Evolutionary conservation across 2,888 invertebrate species (phyloP).

Genomic region (Parthenolecanium corni): DNA sequence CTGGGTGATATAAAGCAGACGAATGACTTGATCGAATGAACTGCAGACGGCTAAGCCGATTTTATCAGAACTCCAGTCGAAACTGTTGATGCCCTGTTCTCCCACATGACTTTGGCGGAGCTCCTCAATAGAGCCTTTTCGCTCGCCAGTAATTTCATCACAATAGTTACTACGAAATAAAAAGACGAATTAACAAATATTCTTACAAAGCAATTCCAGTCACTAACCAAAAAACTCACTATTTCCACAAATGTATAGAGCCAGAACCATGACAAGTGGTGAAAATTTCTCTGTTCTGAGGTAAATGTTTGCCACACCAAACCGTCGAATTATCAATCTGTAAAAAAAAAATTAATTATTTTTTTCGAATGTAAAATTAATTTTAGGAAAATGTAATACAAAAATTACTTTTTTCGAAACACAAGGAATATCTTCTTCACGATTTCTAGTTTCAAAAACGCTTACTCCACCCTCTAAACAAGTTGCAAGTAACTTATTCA

Average conservation of each 20-base stretch:
- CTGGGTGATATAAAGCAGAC: slow-evolving; percentile 79
- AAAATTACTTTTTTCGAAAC: slow-evolving; percentile 45
- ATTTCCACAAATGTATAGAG: slow-evolving; percentile 88
- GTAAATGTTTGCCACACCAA: slow-evolving; percentile 78
- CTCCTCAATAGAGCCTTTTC: slow-evolving; percentile 42
- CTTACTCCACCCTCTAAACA: slow-evolving; percentile 83
- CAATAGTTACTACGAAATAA: slow-evolving; percentile 6
- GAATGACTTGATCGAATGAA: slow-evolving; percentile 79
- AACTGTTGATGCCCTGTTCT: slow-evolving; percentile 74
- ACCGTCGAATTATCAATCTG: slow-evolving; percentile 58
- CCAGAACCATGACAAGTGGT: slow-evolving; percentile 83
- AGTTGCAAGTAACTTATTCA: slow-evolving; percentile 88
- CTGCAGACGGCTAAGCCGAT: slow-evolving; percentile 76
- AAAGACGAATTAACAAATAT: not conserved
- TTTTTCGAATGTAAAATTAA: not conserved
- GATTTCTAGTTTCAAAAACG: slow-evolving; percentile 78
- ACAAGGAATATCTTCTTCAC: slow-evolving; percentile 68
- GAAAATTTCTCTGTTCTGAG: slow-evolving; percentile 88
- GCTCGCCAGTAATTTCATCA: not conserved
- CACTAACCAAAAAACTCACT: slow-evolving; percentile 48
- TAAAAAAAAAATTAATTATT: not conserved
- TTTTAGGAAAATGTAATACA: not conserved
- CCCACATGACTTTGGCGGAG: slow-evolving; percentile 72
- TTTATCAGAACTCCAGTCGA: slow-evolving; percentile 89
- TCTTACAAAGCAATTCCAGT: not conserved